Evolutionary conservation across 2,888 invertebrate genomes (phyloP).

Genomic region (Apamea crenata): DNA sequence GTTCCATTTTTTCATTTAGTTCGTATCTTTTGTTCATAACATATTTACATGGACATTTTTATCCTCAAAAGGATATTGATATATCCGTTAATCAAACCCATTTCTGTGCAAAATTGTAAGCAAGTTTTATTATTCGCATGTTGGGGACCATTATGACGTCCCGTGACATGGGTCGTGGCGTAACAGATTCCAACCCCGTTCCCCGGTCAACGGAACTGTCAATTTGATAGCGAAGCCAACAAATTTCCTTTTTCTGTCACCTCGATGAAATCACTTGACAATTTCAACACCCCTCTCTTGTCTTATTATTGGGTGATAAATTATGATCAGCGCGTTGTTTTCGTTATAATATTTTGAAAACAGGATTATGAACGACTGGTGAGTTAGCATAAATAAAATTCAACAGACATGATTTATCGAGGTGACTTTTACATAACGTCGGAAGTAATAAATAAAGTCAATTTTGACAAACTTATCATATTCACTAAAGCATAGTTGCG

Average conservation of each 20-base stretch:
- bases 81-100: constrained; percentile 76
- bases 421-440: constrained; percentile 20
- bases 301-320: constrained; percentile 75
- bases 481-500: constrained; percentile 43
- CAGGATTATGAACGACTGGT: constrained; percentile 42
- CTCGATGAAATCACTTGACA: constrained; percentile 79
- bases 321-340: constrained; percentile 66
- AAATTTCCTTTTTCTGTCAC: constrained; percentile 78
- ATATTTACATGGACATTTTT: constrained; percentile 50
- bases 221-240: constrained; percentile 84
- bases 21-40: constrained; percentile 30
- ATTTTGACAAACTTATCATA: constrained; percentile 44
- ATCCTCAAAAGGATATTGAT: constrained; percentile 70
- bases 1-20: constrained; percentile 22
- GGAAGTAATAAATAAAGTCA: constrained; percentile 50
- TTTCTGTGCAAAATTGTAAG: constrained; percentile 75
- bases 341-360: constrained; percentile 51
- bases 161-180: constrained; percentile 84
- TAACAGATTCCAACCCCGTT: constrained; percentile 80
- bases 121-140: constrained; percentile 81
- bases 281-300: constrained; percentile 72
- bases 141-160: constrained; percentile 81
- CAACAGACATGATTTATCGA: constrained; percentile 40
- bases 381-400: constrained; percentile 44
- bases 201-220: constrained; percentile 84